phyloP scores from a whole-genome alignment of 2,888 invertebrate genomes.

The Heteromurus nitidus region DNA sequence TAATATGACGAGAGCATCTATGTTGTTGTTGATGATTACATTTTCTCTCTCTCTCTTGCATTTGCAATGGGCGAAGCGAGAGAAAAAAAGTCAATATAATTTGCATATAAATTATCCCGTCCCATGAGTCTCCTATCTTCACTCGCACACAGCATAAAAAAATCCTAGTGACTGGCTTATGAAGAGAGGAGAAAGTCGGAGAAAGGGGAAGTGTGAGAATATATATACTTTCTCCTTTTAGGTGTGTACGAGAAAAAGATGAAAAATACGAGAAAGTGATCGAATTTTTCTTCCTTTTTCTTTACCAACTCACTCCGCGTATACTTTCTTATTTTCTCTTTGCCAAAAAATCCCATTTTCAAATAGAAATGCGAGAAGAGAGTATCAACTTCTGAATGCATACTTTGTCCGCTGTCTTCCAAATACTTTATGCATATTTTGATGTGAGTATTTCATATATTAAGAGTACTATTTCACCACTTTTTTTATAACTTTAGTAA shows the following conservation, averaged over 20 bases:
- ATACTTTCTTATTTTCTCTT: no score
- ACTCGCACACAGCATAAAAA: slow-evolving; percentile 32
- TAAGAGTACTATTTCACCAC: no score
- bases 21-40: not conserved
- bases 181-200: slow-evolving; percentile 16
- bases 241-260: slow-evolving; percentile 30
- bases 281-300: slow-evolving; percentile 34
- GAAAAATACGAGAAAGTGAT: slow-evolving; percentile 27
- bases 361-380: no score
- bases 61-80: not conserved
- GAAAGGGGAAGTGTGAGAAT: slow-evolving; percentile 29
- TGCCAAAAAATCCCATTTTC: slow-evolving; percentile 21
- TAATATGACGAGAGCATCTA: not conserved
- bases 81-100: slow-evolving; percentile 55
- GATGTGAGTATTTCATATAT: no score
- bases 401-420: slow-evolving; percentile 29
- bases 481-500: no score
- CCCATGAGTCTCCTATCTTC: slow-evolving; percentile 30
- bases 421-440: no score
- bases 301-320: slow-evolving; percentile 43
- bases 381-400: slow-evolving; percentile 60
- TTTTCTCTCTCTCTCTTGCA: no score
- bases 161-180: slow-evolving; percentile 20
- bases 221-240: no score
- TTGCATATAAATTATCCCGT: slow-evolving; percentile 62